phyloP scores from a whole-genome alignment of 2,797 vertebrate genomes.

The Helostoma temminkii region DNA sequence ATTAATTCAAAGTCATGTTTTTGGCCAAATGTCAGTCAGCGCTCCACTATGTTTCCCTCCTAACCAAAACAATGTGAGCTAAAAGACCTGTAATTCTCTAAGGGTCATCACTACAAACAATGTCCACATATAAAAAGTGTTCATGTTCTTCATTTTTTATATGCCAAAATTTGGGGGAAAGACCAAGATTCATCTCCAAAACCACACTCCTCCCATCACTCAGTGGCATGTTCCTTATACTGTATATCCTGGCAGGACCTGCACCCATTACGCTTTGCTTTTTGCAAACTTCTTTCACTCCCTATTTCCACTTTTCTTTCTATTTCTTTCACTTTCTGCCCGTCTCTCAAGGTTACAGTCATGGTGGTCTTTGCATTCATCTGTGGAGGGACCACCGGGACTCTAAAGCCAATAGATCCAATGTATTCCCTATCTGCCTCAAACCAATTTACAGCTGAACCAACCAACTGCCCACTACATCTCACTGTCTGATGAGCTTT shows the following conservation, averaged over 20 bases:
- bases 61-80: slow-evolving; percentile 2
- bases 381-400: slow-evolving; percentile 33
- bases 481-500: not conserved
- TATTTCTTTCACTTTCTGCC: slow-evolving; percentile 6
- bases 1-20: too few species aligned
- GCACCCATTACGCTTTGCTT: slow-evolving; percentile 8
- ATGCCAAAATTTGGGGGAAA: not conserved
- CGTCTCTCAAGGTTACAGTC: slow-evolving; percentile 46
- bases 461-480: not conserved
- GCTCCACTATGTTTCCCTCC: not conserved
- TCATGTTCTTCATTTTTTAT: not conserved
- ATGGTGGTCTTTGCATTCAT: slow-evolving; percentile 51
- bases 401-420: slow-evolving; percentile 13
- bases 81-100: too few species aligned
- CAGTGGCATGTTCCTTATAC: slow-evolving; percentile 36
- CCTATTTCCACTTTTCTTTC: slow-evolving; percentile 16
- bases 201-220: slow-evolving; percentile 19
- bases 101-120: not conserved
- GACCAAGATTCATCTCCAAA: not conserved
- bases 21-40: too few species aligned
- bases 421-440: slow-evolving; percentile 7
- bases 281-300: slow-evolving; percentile 23
- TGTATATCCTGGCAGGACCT: slow-evolving; percentile 30
- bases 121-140: not conserved
- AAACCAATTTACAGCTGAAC: slow-evolving; percentile 28